A percentile compares a stretch with the other conserved stretches of the same genome.
Conservation (phyloP, 2,797 vertebrate genomes). For the Enteromius treurensis region DNA sequence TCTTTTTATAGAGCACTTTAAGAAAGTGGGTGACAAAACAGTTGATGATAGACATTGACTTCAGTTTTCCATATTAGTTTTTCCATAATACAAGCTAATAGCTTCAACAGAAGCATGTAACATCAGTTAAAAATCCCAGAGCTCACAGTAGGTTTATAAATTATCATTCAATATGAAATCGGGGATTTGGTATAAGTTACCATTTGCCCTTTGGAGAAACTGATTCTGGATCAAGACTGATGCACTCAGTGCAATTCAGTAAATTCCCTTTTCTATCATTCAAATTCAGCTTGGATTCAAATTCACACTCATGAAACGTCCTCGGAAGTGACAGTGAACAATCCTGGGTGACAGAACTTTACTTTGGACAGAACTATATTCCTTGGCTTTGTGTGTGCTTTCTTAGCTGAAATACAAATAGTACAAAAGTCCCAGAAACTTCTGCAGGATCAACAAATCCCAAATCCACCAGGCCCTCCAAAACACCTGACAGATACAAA, state of each 20-base stretch:
- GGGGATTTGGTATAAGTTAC: background rate
- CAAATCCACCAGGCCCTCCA: background rate
- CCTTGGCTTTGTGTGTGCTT: background rate
- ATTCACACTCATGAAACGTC: background rate
- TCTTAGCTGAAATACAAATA: slow-evolving; percentile 1
- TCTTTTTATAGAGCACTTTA: background rate
- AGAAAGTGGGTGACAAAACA: background rate
- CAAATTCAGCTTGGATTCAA: background rate
- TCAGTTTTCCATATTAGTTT: background rate
- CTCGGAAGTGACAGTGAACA: background rate
- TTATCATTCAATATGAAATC: background rate
- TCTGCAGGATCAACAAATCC: slow-evolving; percentile 24
- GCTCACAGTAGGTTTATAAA: background rate
- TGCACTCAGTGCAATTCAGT: background rate
- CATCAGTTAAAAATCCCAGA: background rate
- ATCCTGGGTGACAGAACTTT: background rate
- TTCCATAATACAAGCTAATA: background rate
- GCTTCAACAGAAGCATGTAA: background rate
- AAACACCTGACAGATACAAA: slow-evolving; percentile 6
- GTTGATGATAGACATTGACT: background rate
- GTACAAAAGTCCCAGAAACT: slow-evolving; percentile 8
- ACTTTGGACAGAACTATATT: background rate
- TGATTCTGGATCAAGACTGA: background rate
- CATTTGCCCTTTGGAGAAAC: background rate
- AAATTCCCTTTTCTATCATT: background rate